Conservation (phyloP, 2,797 vertebrate genomes). For the Clamator glandarius region DNA sequence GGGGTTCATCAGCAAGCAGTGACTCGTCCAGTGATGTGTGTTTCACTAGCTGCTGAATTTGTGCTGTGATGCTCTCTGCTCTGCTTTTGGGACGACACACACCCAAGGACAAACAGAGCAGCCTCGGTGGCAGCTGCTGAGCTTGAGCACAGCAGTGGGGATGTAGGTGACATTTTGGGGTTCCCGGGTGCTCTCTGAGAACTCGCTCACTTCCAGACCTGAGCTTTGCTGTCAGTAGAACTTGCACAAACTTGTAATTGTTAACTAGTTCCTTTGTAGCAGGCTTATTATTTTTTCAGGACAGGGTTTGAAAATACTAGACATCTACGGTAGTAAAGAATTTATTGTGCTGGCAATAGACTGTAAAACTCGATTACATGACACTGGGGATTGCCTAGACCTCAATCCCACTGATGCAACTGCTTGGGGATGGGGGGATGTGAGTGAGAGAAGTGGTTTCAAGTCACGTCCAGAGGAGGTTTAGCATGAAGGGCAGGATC, state of each 20-base stretch:
- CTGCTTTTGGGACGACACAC: accelerated
- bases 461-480: background rate
- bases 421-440: background rate
- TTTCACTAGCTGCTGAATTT: background rate
- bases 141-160: background rate
- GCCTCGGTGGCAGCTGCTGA: background rate
- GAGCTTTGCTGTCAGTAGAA: slow-evolving; percentile 35
- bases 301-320: slow-evolving; percentile 34
- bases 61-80: background rate
- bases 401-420: slow-evolving; percentile 12
- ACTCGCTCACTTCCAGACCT: background rate
- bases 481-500: background rate
- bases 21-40: background rate
- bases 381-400: slow-evolving; percentile 27
- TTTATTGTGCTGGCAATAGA: slow-evolving; percentile 29
- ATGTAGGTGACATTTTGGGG: background rate
- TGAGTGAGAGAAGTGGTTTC: background rate
- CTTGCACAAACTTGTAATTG: slow-evolving; percentile 25
- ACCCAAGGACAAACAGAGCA: accelerated
- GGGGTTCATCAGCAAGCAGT: background rate
- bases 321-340: slow-evolving; percentile 60
- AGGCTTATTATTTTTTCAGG: slow-evolving; percentile 24
- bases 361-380: slow-evolving; percentile 57
- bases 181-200: background rate
- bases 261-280: background rate